These are phyloP conservation scores for Mormyrus hasselquistii DNA, from an alignment of 2,797 vertebrate species.

Conservation along the genomic window DNA sequence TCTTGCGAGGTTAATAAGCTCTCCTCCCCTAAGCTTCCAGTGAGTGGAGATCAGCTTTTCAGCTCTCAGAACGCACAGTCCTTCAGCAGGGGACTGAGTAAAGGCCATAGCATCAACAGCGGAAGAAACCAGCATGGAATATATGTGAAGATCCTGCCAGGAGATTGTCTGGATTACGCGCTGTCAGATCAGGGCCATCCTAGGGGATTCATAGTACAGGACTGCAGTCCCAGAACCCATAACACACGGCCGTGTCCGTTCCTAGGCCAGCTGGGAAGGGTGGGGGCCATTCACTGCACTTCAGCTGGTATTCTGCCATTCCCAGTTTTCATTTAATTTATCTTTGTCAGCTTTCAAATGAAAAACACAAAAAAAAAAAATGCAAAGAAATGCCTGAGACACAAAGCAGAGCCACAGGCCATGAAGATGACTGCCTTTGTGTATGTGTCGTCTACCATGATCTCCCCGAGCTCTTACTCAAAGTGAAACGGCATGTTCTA, in stretches of 20 bases:
- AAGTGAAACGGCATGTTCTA: conserved; percentile 24
- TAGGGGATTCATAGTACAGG: not conserved
- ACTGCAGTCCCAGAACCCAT: not conserved
- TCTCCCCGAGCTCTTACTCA: conserved; percentile 23
- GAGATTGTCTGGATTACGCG: not conserved
- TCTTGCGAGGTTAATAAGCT: not conserved
- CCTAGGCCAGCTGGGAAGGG: not conserved
- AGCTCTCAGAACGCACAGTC: not conserved
- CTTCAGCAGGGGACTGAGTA: not conserved
- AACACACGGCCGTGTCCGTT: not conserved
- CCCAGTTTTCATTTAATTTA: not conserved
- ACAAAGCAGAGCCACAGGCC: conserved; percentile 1
- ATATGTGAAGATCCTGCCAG: not conserved
- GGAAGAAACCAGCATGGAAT: not conserved
- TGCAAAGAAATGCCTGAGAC: not conserved
- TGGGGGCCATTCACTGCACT: not conserved
- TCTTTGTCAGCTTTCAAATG: conserved; percentile 12
- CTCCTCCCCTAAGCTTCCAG: not conserved
- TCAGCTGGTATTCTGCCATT: not conserved
- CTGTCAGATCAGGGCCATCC: not conserved
- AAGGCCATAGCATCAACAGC: not conserved
- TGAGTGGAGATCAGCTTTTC: not conserved
- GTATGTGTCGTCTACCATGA: conserved; percentile 18
- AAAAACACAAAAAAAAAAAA: not conserved
- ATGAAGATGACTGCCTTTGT: not conserved